Evolutionary conservation across 2,888 invertebrate genomes (phyloP), one percentile per base, ranked within the genome.

Genomic region (Meteorus colon): DNA sequence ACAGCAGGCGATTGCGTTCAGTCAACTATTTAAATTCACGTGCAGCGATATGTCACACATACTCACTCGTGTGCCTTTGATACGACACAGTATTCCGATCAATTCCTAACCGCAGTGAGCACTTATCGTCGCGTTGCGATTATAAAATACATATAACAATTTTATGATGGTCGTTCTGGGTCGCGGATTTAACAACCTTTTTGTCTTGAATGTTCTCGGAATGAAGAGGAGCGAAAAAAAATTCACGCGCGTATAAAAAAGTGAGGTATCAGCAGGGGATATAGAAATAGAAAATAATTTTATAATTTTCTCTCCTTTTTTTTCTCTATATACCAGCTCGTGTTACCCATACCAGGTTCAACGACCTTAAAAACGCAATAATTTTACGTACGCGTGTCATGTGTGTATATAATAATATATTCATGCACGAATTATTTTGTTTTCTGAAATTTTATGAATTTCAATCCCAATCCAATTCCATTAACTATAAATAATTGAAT

Each of bases 161-260:
- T 66, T 73, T 75, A 69, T 48, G 75, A 34, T 68, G 74, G 68
- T 55, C 77, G 74, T 74, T 75, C 63, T 51, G 66, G 76, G 74
- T 77, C 76, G 69, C 19, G n/a, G 31, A 41, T 27, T 10, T n/a
- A 31, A 29, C 62, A 16, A 62, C 29, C 59, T 62, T 31, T 41
- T 62, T 37, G 65, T 41, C 37, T 37, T 19, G 37, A 65, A 16
- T 65, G 19, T 65, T 65, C 41, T n/a, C 1, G 65, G 37, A 29
- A 65, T 37, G 19, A 62, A 62, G 27, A 62, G 27, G 29, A 1
- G 31, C 1, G 3, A 37, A 62, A 31, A 60, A 27, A 60, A 24
- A 60, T 10, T 16, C n/a, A 41, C 2, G 16, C 12, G 27, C 1
- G 14, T 24, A 62, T 27, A 65, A 24, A 63, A 34, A 14, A 14